Evolutionary conservation across 2,113 vertebrate species (phyloP).

Genomic region (Parotia lawesii): DNA sequence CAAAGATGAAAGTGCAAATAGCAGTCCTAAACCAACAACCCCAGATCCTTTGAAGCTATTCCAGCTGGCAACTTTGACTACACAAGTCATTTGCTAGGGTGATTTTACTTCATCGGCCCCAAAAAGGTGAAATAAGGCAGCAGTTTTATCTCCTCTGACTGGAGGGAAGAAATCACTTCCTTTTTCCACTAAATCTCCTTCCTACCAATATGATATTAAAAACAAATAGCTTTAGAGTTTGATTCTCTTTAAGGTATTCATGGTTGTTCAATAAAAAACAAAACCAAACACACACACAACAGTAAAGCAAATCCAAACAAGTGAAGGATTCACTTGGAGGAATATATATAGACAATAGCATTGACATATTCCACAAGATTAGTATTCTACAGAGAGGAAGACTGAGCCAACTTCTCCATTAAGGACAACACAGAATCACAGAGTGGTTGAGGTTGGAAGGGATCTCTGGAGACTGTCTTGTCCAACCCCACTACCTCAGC

Average conservation of each 20-base stretch:
- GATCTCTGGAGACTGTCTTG: neutral
- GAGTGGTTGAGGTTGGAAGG: neutral
- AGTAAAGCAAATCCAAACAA: neutral
- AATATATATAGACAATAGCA: neutral
- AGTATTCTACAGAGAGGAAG: neutral
- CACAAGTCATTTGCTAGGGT: neutral
- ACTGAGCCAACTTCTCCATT: neutral
- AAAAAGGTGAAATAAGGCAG: neutral
- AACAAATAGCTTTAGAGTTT: neutral
- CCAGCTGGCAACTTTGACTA: neutral
- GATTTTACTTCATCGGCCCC: neutral
- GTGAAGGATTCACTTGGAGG: neutral
- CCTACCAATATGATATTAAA: neutral
- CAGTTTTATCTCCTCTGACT: neutral
- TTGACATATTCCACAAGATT: neutral
- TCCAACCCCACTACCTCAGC: neutral
- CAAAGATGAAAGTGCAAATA: slow-evolving; percentile 19
- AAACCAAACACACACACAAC: neutral
- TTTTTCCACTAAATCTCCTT: neutral
- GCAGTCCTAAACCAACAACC: neutral
- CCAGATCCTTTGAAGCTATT: neutral
- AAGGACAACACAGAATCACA: neutral
- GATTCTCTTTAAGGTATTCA: neutral
- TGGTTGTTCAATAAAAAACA: neutral
- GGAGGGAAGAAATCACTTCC: neutral